Conservation (phyloP, 2,888 invertebrate species). For the Aquatica leii region DNA sequence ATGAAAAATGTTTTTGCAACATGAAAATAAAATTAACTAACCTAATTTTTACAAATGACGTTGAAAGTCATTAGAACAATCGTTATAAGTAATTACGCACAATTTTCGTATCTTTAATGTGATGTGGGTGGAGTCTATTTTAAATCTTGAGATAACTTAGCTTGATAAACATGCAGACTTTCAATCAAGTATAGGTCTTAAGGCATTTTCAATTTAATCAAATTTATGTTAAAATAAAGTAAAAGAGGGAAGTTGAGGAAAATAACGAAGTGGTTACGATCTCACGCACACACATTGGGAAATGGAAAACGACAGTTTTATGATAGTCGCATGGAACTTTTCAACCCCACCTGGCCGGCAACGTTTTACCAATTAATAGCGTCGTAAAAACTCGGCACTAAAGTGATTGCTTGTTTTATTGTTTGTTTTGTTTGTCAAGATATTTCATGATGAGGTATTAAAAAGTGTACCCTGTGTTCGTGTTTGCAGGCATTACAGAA, state of each 20-base stretch:
- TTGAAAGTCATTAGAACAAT: no score
- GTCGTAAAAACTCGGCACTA: slow-evolving; percentile 43
- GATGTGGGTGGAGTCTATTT: no score
- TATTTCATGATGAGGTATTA: slow-evolving; percentile 39
- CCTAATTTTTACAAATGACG: no score
- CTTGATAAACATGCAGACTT: slow-evolving; percentile 29
- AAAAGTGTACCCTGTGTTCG: slow-evolving; percentile 35
- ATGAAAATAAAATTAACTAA: no score
- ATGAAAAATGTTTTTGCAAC: no score
- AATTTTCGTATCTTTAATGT: no score
- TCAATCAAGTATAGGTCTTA: slow-evolving; percentile 35
- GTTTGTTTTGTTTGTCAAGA: slow-evolving; percentile 40
- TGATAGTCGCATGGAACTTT: slow-evolving; percentile 36
- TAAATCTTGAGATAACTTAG: no score
- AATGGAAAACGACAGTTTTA: slow-evolving; percentile 43
- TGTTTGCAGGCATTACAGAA: slow-evolving; percentile 30
- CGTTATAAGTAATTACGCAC: no score
- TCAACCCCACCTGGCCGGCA: slow-evolving; percentile 39
- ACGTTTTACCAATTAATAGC: slow-evolving; percentile 42
- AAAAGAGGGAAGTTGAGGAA: slow-evolving; percentile 27
- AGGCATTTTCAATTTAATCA: slow-evolving; percentile 32
- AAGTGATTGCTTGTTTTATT: slow-evolving; percentile 46
- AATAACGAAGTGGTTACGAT: slow-evolving; percentile 36
- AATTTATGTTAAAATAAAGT: slow-evolving; percentile 38
- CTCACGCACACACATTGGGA: slow-evolving; percentile 33